Evolutionary conservation across 92 coral and sea anemone species (phyloP).

Genomic region (Siderastrea radians): DNA sequence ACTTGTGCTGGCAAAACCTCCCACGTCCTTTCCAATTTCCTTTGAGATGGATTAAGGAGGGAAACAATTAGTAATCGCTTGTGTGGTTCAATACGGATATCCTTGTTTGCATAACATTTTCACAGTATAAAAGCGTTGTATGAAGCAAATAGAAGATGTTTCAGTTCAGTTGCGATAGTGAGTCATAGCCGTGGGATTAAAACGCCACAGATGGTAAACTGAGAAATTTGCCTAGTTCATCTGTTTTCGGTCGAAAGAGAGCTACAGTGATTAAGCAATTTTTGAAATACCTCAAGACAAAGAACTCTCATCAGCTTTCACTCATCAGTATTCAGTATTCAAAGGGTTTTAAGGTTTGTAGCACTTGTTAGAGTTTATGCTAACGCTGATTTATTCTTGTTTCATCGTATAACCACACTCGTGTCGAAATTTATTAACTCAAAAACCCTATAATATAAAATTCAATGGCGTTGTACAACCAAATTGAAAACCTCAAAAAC

Average conservation of each 20-base stretch:
- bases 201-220: not conserved
- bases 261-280: not conserved
- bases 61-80: slow-evolving; percentile 31
- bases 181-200: not conserved
- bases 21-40: slow-evolving; percentile 23
- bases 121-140: not conserved
- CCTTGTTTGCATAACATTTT: slow-evolving; percentile 19
- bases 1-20: not conserved
- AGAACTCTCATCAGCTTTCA: slow-evolving; percentile 6
- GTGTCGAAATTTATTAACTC: not conserved
- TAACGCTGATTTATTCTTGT: not conserved
- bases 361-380: not conserved
- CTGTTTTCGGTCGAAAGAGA: slow-evolving; percentile 7
- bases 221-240: not conserved
- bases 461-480: not conserved
- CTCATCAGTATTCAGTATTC: not conserved
- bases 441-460: not conserved
- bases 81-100: slow-evolving; percentile 11
- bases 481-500: not conserved
- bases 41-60: slow-evolving; percentile 5
- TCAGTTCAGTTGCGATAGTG: not conserved
- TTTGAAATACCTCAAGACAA: slow-evolving; percentile 13
- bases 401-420: not conserved
- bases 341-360: not conserved
- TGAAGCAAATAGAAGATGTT: not conserved